These are phyloP conservation scores for Ennomos fuscantarius DNA, from an alignment of 2,888 invertebrate genomes.

Conservation along the genomic window DNA sequence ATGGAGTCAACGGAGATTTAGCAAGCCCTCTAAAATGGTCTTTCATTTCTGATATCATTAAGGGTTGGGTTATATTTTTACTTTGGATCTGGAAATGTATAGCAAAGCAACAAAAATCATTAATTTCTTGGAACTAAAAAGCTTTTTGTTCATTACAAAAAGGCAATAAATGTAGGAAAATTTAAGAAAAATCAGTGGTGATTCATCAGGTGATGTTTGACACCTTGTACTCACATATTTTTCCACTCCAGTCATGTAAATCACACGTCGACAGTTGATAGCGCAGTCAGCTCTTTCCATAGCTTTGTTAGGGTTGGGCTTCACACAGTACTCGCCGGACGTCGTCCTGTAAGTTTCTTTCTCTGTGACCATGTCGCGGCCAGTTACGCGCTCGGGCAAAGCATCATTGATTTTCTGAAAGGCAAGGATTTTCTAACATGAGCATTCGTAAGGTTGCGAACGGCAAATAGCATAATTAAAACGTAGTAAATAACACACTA, in stretches of 20 bases:
- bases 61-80: constrained; percentile 60
- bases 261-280: constrained; percentile 71
- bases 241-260: constrained; percentile 75
- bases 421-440: no score
- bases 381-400: constrained; percentile 66
- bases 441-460: neutral
- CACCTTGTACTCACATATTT: constrained; percentile 64
- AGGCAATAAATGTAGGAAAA: no score
- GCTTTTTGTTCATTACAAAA: neutral
- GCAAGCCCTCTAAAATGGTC: constrained; percentile 64
- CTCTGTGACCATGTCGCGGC: constrained; percentile 76
- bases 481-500: no score
- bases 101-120: neutral
- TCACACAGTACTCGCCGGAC: constrained; percentile 72
- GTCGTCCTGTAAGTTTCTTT: constrained; percentile 75
- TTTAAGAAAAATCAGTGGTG: no score
- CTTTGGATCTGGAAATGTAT: constrained; percentile 63
- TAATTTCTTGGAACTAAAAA: no score
- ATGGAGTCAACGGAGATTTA: constrained; percentile 59
- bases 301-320: constrained; percentile 78
- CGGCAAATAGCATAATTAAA: no score
- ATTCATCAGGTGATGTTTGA: no score
- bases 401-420: constrained; percentile 69
- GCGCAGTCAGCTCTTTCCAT: constrained; percentile 75
- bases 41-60: constrained; percentile 72